Evolutionary conservation across 2,113 vertebrate species (phyloP).

Genomic region (human (Homo sapiens)): GRCh38 chr22:38033001-38033500

Average conservation of each 20-base stretch:
- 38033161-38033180: no score
- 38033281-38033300: not conserved
- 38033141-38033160: no score
- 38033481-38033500: not conserved
- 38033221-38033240: fast-evolving
- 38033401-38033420: not conserved
- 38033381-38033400: not conserved
- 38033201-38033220: not conserved
- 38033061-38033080: not conserved
- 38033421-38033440: not conserved
- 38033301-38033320: not conserved
- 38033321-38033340: not conserved
- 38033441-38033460: not conserved
- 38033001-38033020: no score
- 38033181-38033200: no score
- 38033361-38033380: not conserved
- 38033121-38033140: no score
- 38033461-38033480: not conserved
- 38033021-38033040: not conserved
- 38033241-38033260: no score
- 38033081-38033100: no score
- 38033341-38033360: not conserved
- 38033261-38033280: fast-evolving
- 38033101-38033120: no score
- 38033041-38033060: not conserved